phyloP scores from a whole-genome alignment of 2,113 vertebrate genomes.

The Bombycilla garrulus region DNA sequence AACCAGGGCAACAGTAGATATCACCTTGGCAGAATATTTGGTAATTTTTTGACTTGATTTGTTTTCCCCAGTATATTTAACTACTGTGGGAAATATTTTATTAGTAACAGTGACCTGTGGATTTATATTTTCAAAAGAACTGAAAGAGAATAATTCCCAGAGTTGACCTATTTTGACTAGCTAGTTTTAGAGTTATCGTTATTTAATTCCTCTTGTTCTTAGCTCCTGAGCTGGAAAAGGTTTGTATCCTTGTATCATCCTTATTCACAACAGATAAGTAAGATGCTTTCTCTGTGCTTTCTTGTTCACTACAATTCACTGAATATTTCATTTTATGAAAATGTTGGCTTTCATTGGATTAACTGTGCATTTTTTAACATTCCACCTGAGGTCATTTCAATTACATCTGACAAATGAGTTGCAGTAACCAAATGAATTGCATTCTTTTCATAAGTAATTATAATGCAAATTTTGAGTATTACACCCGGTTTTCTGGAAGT shows the following conservation, averaged over 20 bases:
- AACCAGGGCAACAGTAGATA: background rate
- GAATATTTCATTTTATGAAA: background rate
- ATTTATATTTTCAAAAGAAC: background rate
- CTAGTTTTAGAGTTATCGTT: background rate
- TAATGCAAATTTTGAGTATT: conserved; percentile 66
- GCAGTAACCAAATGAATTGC: conserved; percentile 58
- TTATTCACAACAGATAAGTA: conserved; percentile 1
- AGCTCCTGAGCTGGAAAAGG: background rate
- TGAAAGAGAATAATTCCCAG: background rate
- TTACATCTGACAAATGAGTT: conserved; percentile 71
- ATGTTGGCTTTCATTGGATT: conserved; percentile 42
- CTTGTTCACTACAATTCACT: background rate
- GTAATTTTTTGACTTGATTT: background rate
- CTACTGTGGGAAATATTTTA: background rate
- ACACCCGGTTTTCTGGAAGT: conserved; percentile 54
- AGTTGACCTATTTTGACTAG: background rate
- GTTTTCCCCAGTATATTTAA: background rate
- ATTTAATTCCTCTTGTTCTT: background rate
- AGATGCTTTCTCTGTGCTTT: background rate
- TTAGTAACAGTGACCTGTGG: background rate
- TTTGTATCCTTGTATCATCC: background rate
- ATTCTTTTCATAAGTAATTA: conserved; percentile 66
- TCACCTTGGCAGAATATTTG: background rate
- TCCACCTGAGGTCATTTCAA: conserved; percentile 70
- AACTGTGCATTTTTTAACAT: conserved; percentile 59